These are phyloP conservation scores for Armadillidium nasatum DNA, from an alignment of 1,140 invertebrate genomes.

Conservation along the genomic window DNA sequence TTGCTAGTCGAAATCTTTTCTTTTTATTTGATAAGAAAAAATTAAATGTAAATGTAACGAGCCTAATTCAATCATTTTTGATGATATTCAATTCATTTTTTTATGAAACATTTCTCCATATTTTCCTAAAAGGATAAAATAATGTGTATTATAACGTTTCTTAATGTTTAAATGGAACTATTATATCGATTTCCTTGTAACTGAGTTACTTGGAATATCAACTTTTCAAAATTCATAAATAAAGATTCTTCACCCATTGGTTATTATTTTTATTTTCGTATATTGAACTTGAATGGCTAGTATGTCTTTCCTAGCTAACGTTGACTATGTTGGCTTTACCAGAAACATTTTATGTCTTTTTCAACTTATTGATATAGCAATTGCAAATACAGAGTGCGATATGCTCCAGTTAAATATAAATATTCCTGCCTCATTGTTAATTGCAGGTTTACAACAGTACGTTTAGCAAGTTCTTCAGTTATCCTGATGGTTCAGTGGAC, in stretches of 20 bases:
- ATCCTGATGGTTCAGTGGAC: conserved; percentile 64
- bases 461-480: conserved; percentile 57
- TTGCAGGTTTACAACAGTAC: conserved; percentile 56
- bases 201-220: too few relatives aligned
- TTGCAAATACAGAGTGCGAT: not conserved
- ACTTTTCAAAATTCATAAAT: too few relatives aligned
- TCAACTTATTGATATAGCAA: not conserved
- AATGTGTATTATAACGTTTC: too few relatives aligned
- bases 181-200: too few relatives aligned
- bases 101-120: not conserved
- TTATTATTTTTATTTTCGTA: too few relatives aligned
- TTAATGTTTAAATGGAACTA: too few relatives aligned
- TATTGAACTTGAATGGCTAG: too few relatives aligned
- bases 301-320: too few relatives aligned
- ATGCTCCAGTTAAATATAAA: not conserved
- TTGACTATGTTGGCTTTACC: too few relatives aligned
- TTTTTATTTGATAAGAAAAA: not conserved
- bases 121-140: too few relatives aligned
- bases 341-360: not conserved
- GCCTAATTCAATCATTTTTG: not conserved
- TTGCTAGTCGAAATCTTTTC: not conserved
- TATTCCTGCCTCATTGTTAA: not conserved
- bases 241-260: too few relatives aligned
- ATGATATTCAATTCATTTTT: not conserved
- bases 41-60: not conserved